These are phyloP conservation scores for Pachyuromys duprasi DNA, from an alignment of 2,797 vertebrate species.

Conservation along the genomic window DNA sequence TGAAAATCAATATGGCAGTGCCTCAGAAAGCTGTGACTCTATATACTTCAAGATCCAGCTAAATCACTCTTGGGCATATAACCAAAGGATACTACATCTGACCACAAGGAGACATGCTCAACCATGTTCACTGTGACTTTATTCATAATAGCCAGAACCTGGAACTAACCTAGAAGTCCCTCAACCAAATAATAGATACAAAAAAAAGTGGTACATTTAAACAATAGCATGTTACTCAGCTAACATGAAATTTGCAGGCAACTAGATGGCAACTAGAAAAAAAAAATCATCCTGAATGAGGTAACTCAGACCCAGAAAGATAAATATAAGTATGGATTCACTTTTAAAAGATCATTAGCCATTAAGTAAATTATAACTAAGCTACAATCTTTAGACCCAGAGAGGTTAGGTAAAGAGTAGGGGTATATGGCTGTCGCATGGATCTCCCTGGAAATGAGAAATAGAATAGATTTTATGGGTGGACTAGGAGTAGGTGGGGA, in stretches of 20 bases:
- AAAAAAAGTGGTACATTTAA: background rate
- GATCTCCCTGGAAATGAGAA: background rate
- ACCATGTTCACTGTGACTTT: background rate
- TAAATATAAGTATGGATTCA: background rate
- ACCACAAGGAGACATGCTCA: background rate
- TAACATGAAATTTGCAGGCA: background rate
- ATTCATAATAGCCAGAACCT: background rate
- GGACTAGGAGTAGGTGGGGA: no score
- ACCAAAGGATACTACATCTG: background rate
- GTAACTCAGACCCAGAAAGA: background rate
- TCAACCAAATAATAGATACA: background rate
- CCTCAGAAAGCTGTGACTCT: background rate
- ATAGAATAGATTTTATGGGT: background rate
- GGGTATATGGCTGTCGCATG: background rate
- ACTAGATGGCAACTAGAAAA: background rate
- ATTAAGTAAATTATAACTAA: background rate
- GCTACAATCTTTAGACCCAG: background rate
- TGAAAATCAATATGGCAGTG: background rate
- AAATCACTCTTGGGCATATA: background rate
- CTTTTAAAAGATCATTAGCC: background rate
- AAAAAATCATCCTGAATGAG: background rate
- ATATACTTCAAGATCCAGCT: background rate
- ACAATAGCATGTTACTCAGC: background rate
- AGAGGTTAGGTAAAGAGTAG: background rate
- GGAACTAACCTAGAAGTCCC: no score